Evolutionary conservation across 2,113 vertebrate genomes (phyloP).

Genomic region (Balaeniceps rex): DNA sequence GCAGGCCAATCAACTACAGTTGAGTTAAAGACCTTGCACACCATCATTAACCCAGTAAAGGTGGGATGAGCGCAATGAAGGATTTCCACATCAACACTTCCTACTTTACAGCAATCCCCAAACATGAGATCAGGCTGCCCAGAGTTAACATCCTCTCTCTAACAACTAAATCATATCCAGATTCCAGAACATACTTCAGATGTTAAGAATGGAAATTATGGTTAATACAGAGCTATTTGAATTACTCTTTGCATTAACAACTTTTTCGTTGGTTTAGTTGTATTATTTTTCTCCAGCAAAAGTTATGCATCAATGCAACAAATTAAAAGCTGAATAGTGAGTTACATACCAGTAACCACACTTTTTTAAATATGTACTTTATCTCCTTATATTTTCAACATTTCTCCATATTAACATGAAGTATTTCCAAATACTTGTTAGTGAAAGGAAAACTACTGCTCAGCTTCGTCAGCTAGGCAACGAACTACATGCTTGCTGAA

Average conservation of each 20-base stretch:
- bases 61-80: not conserved
- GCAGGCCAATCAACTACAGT: not conserved
- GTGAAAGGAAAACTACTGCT: not conserved
- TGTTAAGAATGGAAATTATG: not conserved
- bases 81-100: not conserved
- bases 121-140: not conserved
- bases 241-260: not conserved
- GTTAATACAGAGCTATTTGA: not conserved
- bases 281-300: not conserved
- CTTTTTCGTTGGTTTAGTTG: not conserved
- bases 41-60: not conserved
- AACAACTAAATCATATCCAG: not conserved
- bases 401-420: not conserved
- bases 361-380: not conserved
- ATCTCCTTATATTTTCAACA: not conserved
- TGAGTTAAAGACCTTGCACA: not conserved
- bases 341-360: not conserved
- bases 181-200: not conserved
- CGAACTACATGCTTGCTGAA: not conserved
- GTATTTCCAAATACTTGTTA: not conserved
- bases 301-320: not conserved
- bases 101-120: not conserved
- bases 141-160: not conserved
- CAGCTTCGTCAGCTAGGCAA: not conserved
- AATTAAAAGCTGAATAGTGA: not conserved